Evolutionary conservation across 2,888 invertebrate genomes (phyloP).

Genomic region (Lepidocyrtinus sp.): DNA sequence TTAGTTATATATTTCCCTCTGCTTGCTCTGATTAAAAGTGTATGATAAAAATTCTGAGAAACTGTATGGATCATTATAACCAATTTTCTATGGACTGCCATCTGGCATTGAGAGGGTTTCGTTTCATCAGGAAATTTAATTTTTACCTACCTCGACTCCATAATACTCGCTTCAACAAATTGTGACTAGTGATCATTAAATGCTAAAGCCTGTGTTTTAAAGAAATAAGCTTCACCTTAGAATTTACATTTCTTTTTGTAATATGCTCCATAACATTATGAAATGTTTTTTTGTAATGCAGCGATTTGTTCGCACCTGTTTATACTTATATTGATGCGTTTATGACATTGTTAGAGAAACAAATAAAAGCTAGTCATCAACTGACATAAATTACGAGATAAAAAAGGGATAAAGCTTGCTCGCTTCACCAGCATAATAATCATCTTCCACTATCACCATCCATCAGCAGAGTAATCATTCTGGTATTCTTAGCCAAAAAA

Average conservation of each 20-base stretch:
- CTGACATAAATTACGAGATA: conserved; percentile 10
- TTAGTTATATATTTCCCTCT: too few relatives aligned
- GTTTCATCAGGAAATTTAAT: too few relatives aligned
- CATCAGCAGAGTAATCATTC: conserved; percentile 1
- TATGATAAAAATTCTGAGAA: too few relatives aligned
- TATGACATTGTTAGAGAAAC: too few relatives aligned
- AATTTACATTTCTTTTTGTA: neutral
- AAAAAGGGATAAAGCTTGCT: neutral
- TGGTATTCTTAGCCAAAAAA: neutral
- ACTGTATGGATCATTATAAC: too few relatives aligned
- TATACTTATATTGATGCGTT: conserved; percentile 9
- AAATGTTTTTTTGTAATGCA: neutral
- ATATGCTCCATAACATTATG: neutral
- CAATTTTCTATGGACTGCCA: too few relatives aligned
- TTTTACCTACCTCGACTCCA: neutral
- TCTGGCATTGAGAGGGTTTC: too few relatives aligned
- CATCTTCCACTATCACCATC: neutral
- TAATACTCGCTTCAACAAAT: neutral
- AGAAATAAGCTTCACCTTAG: neutral
- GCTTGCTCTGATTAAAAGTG: too few relatives aligned
- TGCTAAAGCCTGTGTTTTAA: too few relatives aligned
- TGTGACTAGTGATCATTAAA: too few relatives aligned
- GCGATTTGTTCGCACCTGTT: conserved; percentile 8
- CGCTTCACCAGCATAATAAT: neutral
- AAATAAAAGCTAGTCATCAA: neutral